Percentiles rank a stretch among this genome's conserved stretches.
Conservation (phyloP, 2,888 invertebrate species). For the Tetragonisca angustula region DNA sequence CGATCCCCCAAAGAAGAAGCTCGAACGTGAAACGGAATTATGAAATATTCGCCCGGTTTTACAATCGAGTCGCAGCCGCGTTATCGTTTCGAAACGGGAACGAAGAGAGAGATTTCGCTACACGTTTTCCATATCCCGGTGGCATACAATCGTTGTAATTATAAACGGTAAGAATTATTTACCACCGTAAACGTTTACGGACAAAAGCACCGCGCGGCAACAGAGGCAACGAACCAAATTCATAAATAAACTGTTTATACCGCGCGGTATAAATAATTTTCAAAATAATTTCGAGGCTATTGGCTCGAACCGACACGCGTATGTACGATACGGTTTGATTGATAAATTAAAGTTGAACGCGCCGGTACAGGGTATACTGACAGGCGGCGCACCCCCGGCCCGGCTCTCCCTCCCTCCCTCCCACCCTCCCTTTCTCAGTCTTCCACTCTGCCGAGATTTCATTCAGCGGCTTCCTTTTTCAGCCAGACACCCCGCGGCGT, state of each 20-base stretch:
- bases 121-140: not conserved
- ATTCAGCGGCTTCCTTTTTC: slow-evolving; percentile 57
- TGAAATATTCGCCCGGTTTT: not conserved
- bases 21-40: not conserved
- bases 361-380: not conserved
- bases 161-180: not conserved
- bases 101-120: not conserved
- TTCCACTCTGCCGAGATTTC: slow-evolving; percentile 48
- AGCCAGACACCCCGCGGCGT: slow-evolving; percentile 59
- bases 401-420: slow-evolving; percentile 11
- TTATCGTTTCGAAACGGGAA: not conserved
- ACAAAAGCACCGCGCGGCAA: not conserved
- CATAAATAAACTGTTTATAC: not conserved
- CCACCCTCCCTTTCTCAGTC: slow-evolving; percentile 34
- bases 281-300: not conserved
- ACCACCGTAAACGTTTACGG: not conserved
- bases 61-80: not conserved
- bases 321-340: slow-evolving; percentile 3
- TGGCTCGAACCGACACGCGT: not conserved
- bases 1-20: not conserved
- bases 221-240: not conserved
- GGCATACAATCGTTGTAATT: not conserved
- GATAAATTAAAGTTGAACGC: slow-evolving; percentile 52
- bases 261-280: slow-evolving; percentile 10
- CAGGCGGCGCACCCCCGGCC: not conserved